Conservation (phyloP, 2,113 vertebrate species). For the Grammomys surdaster region DNA sequence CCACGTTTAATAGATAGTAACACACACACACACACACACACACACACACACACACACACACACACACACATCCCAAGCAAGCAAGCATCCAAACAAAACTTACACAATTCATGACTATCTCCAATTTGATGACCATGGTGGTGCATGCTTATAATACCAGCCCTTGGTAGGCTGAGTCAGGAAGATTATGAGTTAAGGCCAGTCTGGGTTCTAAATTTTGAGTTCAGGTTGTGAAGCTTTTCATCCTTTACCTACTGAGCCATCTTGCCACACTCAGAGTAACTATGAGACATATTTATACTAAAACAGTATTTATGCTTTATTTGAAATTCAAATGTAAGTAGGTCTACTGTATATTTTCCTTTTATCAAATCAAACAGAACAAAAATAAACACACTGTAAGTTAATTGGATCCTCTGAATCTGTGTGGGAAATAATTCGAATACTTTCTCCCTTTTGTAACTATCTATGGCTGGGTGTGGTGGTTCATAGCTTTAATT, state of each 20-base stretch:
- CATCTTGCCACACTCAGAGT: neutral
- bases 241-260: neutral
- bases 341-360: neutral
- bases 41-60: neutral
- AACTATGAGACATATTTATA: constrained; percentile 30
- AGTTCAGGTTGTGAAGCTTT: neutral
- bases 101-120: neutral
- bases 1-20: neutral
- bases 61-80: neutral
- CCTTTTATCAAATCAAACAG: neutral
- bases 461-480: neutral
- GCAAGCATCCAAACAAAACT: neutral
- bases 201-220: neutral
- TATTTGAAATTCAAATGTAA: constrained; percentile 57
- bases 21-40: neutral
- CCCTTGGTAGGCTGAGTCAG: neutral
- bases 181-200: neutral
- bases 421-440: neutral
- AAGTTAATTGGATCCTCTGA: neutral
- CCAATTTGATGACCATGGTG: neutral
- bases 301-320: constrained; percentile 39
- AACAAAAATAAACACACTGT: neutral
- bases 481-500: neutral
- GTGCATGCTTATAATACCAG: neutral
- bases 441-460: neutral